Conservation (phyloP, 1,140 invertebrate species). For the Catajapyx aquilonaris region DNA sequence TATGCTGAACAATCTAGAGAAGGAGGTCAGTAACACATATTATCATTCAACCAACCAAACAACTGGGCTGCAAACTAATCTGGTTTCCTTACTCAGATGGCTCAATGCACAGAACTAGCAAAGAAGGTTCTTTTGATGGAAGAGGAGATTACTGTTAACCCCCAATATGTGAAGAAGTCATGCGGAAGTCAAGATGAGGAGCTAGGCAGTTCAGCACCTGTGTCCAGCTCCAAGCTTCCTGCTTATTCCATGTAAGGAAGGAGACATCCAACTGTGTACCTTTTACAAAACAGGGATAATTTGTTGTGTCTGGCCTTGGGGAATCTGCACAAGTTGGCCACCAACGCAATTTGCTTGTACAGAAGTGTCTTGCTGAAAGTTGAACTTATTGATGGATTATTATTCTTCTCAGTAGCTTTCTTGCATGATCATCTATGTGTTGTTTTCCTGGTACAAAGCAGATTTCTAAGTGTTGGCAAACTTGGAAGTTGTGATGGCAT, state of each 20-base stretch:
- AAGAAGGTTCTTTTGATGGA: constrained; percentile 78
- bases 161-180: constrained; percentile 59
- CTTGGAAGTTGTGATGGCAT: too few relatives aligned
- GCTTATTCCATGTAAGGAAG: constrained; percentile 13
- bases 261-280: too few relatives aligned
- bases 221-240: constrained; percentile 24
- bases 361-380: too few relatives aligned
- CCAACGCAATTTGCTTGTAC: too few relatives aligned
- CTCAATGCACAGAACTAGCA: constrained; percentile 63
- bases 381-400: too few relatives aligned
- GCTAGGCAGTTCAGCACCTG: constrained; percentile 31
- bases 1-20: constrained; percentile 67
- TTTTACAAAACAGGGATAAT: too few relatives aligned
- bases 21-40: constrained; percentile 24
- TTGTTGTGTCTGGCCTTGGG: too few relatives aligned
- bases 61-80: constrained; percentile 22
- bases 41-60: not conserved
- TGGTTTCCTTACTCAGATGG: constrained; percentile 36
- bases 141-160: constrained; percentile 78
- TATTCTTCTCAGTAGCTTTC: too few relatives aligned
- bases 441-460: too few relatives aligned
- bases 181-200: constrained; percentile 36
- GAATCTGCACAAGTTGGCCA: too few relatives aligned
- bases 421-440: too few relatives aligned
- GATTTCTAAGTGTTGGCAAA: too few relatives aligned